Percentiles rank a stretch among this genome's conserved stretches.
These are phyloP conservation scores for Lepilemur septentrionalis DNA, from an alignment of 2,797 vertebrate genomes.

Conservation along the genomic window DNA sequence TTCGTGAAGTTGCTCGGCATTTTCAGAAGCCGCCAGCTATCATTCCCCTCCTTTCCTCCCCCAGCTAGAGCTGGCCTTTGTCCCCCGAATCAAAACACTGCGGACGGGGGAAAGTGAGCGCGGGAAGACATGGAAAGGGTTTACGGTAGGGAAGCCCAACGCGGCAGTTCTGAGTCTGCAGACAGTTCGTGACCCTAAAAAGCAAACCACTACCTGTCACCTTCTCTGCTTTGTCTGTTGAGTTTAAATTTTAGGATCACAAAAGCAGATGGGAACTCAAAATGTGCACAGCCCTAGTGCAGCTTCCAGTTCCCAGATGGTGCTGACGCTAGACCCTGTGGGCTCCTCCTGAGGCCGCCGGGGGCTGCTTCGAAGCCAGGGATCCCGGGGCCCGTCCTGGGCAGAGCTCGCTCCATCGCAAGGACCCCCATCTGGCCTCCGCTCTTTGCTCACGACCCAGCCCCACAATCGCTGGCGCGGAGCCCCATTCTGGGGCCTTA, in stretches of 20 bases:
- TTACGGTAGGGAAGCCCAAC: rapidly evolving
- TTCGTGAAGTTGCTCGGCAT: rapidly evolving
- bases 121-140: rapidly evolving
- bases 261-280: neutral
- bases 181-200: rapidly evolving
- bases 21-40: neutral
- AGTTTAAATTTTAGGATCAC: neutral
- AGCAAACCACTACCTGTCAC: rapidly evolving
- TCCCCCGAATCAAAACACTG: neutral
- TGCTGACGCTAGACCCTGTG: rapidly evolving
- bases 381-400: rapidly evolving
- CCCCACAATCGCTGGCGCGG: rapidly evolving
- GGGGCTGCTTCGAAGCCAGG: too few relatives aligned
- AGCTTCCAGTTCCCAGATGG: neutral
- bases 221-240: neutral
- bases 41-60: rapidly evolving
- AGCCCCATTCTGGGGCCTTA: neutral
- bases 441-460: rapidly evolving
- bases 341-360: rapidly evolving
- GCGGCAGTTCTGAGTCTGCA: too few relatives aligned
- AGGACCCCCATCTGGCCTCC: neutral
- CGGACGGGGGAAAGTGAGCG: neutral
- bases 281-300: neutral
- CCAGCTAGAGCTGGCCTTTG: neutral
- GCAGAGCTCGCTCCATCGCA: too few relatives aligned